Conservation (phyloP, 1,140 invertebrate species). For the Augochlora pura region DNA sequence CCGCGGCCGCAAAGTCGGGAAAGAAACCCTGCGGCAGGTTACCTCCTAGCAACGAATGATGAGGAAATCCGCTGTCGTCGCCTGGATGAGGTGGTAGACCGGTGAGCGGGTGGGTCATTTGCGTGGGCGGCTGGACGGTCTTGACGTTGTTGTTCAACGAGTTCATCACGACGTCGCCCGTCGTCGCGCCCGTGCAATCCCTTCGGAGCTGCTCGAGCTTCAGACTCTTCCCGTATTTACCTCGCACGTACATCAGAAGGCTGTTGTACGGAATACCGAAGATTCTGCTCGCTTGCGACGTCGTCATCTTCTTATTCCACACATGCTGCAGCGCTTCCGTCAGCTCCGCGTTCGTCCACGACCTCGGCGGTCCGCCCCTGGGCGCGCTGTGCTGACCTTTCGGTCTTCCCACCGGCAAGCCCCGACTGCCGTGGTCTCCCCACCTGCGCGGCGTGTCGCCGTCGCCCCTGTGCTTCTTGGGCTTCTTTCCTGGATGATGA, state of each 20-base stretch:
- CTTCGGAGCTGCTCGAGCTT: constrained; percentile 92
- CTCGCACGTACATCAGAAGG: constrained; percentile 94
- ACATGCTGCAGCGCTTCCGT: constrained; percentile 94
- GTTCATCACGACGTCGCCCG: constrained; percentile 86
- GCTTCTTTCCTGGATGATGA: constrained; percentile 68
- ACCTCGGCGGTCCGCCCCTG: constrained; percentile 91
- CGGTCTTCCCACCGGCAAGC: constrained; percentile 83
- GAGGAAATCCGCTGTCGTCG: constrained; percentile 69
- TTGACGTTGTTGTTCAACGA: constrained; percentile 86
- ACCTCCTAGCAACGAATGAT: constrained; percentile 85
- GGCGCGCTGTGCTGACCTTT: constrained; percentile 94
- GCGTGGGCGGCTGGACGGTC: constrained; percentile 79
- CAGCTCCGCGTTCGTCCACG: constrained; percentile 94
- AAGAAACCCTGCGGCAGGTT: constrained; percentile 85
- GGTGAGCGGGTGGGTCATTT: constrained; percentile 76
- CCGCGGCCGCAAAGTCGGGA: constrained; percentile 87
- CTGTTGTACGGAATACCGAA: constrained; percentile 96
- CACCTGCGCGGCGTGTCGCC: constrained; percentile 69
- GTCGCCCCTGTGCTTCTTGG: constrained; percentile 69
- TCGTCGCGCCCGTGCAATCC: constrained; percentile 87
- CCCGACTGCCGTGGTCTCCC: constrained; percentile 67
- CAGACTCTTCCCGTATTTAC: constrained; percentile 93
- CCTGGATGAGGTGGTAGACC: constrained; percentile 65
- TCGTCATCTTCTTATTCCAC: constrained; percentile 97
- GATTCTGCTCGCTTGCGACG: constrained; percentile 92